Conservation (phyloP, 2,113 vertebrate genomes). For the Alexandromys fortis region DNA sequence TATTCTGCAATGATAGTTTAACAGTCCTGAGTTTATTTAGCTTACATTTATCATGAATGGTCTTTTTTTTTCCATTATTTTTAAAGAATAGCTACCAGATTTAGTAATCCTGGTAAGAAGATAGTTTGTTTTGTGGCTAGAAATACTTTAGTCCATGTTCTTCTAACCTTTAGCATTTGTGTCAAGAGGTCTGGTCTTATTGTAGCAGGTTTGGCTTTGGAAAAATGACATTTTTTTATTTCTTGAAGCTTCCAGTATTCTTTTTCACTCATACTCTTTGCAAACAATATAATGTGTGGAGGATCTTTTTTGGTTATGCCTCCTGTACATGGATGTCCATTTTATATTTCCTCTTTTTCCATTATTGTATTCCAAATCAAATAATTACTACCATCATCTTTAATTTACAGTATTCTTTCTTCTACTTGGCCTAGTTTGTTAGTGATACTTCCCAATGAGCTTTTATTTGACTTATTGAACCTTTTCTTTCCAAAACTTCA, state of each 20-base stretch:
- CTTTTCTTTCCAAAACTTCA: not conserved
- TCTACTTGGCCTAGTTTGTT: not conserved
- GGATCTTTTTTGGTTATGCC: not conserved
- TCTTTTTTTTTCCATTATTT: not conserved
- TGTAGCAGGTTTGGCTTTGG: not conserved
- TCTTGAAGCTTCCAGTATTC: not conserved
- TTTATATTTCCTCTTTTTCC: not conserved
- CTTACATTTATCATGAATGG: not conserved
- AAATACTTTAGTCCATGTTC: not conserved
- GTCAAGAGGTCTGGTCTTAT: not conserved
- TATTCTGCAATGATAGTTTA: not conserved
- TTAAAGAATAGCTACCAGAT: not conserved
- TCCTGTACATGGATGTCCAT: not conserved
- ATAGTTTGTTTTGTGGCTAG: not conserved
- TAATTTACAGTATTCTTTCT: not conserved
- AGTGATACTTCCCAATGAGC: not conserved
- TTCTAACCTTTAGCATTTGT: not conserved
- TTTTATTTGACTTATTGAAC: not conserved
- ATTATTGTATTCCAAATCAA: not conserved
- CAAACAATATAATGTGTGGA: not conserved
- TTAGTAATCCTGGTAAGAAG: not conserved
- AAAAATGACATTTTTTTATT: not conserved
- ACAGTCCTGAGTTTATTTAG: not conserved
- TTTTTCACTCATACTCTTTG: not conserved
- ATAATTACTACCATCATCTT: not conserved